These are phyloP conservation scores for Percopsis omiscomaycus DNA, from an alignment of 2,797 vertebrate genomes.

Conservation along the genomic window DNA sequence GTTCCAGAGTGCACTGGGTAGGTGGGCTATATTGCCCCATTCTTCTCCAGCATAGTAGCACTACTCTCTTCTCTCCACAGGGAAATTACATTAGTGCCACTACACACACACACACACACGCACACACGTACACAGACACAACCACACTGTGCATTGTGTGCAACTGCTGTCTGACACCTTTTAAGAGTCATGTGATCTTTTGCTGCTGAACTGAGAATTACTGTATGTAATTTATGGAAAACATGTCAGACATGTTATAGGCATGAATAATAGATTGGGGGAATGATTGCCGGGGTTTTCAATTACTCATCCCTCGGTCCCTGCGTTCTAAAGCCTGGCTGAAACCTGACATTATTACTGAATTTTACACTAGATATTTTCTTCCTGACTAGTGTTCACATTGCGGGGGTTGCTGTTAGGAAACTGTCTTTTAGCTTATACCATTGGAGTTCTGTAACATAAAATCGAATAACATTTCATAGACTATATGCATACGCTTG, in stretches of 20 bases:
- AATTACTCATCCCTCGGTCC: slow-evolving; percentile 16
- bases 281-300: slow-evolving; percentile 22
- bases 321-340: slow-evolving; percentile 12
- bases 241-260: slow-evolving; percentile 30
- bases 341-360: slow-evolving; percentile 13
- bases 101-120: slow-evolving; percentile 6
- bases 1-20: not conserved
- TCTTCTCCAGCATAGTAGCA: not conserved
- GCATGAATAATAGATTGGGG: slow-evolving; percentile 52
- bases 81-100: not conserved
- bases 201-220: slow-evolving; percentile 38
- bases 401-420: not conserved
- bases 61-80: not conserved
- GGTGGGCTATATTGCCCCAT: not conserved
- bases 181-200: slow-evolving; percentile 46
- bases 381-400: not conserved
- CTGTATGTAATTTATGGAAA: slow-evolving; percentile 34
- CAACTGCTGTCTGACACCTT: slow-evolving; percentile 7
- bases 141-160: slow-evolving; percentile 1
- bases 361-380: slow-evolving; percentile 2
- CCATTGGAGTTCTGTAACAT: not conserved
- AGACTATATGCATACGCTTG: not conserved
- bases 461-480: not conserved
- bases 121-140: slow-evolving; percentile 5
- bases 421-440: not conserved